These are phyloP conservation scores for Urocynchramus pylzowi DNA, from an alignment of 2,113 vertebrate species.

Conservation along the genomic window DNA sequence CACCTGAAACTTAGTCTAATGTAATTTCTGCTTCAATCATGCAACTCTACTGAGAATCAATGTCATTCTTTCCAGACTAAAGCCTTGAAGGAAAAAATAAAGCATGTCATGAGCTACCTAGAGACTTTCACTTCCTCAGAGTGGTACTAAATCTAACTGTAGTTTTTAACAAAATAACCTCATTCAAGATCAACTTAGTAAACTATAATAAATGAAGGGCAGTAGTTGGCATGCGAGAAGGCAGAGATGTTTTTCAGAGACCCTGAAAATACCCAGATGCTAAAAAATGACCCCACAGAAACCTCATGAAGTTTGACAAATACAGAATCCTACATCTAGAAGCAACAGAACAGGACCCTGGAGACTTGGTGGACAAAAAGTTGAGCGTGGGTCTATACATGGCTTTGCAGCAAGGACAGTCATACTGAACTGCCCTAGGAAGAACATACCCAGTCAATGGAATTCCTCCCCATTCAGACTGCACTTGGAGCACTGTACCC, in stretches of 20 bases:
- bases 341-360: not conserved
- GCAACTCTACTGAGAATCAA: not conserved
- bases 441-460: not conserved
- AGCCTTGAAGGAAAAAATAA: not conserved
- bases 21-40: not conserved
- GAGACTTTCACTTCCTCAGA: not conserved
- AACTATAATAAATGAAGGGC: not conserved
- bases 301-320: not conserved
- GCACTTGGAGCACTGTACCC: not conserved
- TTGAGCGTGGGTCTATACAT: rapidly evolving
- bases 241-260: not conserved
- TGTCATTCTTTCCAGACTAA: not conserved
- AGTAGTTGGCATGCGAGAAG: not conserved
- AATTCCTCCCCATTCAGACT: not conserved
- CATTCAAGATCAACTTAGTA: not conserved
- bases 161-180: not conserved
- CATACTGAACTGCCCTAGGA: not conserved
- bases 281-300: not conserved
- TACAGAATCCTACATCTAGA: not conserved
- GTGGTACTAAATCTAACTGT: not conserved
- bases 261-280: rapidly evolving
- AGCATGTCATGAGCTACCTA: not conserved
- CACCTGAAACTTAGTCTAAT: not conserved
- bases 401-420: not conserved
- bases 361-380: not conserved